phyloP scores from a whole-genome alignment of 2,113 vertebrate genomes.

The Cyrtonyx montezumae region DNA sequence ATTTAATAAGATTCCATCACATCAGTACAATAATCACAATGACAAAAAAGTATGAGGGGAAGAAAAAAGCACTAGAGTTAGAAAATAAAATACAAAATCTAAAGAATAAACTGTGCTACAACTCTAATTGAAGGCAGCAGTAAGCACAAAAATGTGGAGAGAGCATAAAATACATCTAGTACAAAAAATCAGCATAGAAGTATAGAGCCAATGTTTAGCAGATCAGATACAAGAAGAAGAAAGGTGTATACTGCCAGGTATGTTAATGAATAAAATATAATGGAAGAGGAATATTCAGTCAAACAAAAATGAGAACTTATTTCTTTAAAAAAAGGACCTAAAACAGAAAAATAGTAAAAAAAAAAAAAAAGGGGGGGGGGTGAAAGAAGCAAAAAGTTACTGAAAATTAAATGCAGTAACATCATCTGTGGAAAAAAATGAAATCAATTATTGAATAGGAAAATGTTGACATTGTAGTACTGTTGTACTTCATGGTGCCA shows the following conservation, averaged over 20 bases:
- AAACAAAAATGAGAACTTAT: neutral
- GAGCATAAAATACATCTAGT: neutral
- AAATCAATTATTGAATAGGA: neutral
- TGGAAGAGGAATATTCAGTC: neutral
- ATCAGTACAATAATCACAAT: neutral
- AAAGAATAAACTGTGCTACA: neutral
- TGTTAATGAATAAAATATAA: neutral
- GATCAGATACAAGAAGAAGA: slow-evolving; percentile 9
- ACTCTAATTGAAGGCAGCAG: neutral
- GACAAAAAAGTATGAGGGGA: neutral
- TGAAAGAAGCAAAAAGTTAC: neutral
- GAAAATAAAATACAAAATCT: neutral
- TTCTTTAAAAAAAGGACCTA: neutral
- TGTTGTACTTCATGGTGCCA: neutral
- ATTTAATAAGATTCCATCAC: neutral
- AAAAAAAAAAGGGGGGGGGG: neutral
- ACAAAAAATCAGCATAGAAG: slow-evolving; percentile 1
- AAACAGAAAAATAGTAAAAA: neutral
- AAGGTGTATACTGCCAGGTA: neutral
- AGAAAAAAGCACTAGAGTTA: neutral
- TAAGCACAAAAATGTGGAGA: neutral
- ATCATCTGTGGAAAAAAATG: neutral
- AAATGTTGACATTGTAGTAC: neutral
- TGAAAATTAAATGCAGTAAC: neutral
- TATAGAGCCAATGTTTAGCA: neutral